Percentiles rank a stretch among this genome's conserved stretches.
Conservation (phyloP, 2,797 vertebrate species). For the Pseudotriccus pelzelni region DNA sequence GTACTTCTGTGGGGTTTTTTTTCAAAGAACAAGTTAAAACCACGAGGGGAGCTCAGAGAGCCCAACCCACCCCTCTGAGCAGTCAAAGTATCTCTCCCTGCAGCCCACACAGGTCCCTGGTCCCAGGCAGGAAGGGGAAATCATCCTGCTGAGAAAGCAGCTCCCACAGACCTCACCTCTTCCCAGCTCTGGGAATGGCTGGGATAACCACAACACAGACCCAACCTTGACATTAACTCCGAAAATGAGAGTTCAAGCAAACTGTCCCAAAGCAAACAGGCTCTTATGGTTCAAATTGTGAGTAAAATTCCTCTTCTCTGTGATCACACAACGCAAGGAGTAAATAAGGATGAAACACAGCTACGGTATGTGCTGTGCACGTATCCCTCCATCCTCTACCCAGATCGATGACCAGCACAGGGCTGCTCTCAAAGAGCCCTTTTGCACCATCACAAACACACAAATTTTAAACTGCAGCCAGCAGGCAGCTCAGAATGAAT, state of each 20-base stretch:
- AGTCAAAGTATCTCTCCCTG: neutral
- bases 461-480: neutral
- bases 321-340: fast-evolving
- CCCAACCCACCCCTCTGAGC: neutral
- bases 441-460: neutral
- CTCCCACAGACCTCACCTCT: neutral
- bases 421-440: neutral
- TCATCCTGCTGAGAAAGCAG: neutral
- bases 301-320: neutral
- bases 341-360: neutral
- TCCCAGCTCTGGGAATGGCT: neutral
- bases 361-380: neutral
- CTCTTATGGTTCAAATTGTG: neutral
- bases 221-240: neutral
- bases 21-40: neutral
- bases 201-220: neutral
- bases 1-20: neutral
- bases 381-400: neutral
- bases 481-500: neutral
- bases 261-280: neutral
- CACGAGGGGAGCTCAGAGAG: neutral
- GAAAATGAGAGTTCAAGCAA: neutral
- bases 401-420: neutral
- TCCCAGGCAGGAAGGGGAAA: neutral
- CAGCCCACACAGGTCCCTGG: fast-evolving